Conservation (phyloP, 1,140 invertebrate genomes). For the Pseudoatta argentina region DNA sequence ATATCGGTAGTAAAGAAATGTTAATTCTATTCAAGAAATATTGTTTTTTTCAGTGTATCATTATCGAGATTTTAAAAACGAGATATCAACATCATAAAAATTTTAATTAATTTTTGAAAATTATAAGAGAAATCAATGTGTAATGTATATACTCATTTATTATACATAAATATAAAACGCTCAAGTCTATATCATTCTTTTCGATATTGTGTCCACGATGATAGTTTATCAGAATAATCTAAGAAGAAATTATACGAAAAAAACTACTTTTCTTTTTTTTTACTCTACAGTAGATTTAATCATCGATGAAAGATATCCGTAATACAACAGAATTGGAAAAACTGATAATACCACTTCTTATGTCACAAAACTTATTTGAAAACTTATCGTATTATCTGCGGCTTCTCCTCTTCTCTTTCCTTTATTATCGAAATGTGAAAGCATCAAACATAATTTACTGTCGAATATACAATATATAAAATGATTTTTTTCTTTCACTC, state of each 20-base stretch:
- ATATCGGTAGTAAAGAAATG: no score
- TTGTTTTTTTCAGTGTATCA: neutral
- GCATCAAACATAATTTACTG: conserved; percentile 12
- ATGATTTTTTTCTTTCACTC: neutral
- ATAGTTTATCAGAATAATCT: conserved; percentile 2
- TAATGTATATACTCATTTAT: no score
- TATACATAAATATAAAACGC: neutral
- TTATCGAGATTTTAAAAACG: neutral
- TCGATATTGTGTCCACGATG: neutral
- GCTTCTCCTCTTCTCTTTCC: neutral
- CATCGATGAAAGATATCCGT: conserved; percentile 23
- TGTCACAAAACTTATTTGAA: conserved; percentile 37
- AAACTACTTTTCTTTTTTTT: conserved; percentile 9
- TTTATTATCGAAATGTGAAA: conserved; percentile 27
- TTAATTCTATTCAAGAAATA: no score
- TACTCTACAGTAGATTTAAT: conserved; percentile 35
- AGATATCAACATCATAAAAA: neutral
- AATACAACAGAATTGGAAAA: conserved; percentile 33
- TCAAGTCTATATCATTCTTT: neutral
- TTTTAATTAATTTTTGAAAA: neutral
- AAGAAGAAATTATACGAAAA: conserved; percentile 7
- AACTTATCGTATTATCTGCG: conserved; percentile 47
- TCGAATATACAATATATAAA: neutral
- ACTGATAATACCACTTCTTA: neutral
- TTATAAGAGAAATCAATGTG: neutral